Percentiles rank a stretch among this genome's conserved stretches.
Conservation (phyloP, 2,888 invertebrate species). For the Microplitis manilae region DNA sequence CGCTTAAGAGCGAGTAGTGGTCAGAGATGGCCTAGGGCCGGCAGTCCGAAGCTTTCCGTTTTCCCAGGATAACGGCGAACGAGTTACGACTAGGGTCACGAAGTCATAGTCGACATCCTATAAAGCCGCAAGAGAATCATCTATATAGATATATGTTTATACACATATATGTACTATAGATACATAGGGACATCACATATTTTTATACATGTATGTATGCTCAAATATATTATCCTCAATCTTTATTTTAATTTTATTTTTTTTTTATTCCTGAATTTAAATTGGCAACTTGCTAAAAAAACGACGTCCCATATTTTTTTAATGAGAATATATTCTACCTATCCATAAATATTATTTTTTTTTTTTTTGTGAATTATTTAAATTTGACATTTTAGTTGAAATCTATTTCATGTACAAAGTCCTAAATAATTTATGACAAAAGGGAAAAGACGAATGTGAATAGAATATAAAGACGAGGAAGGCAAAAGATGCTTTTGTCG, state of each 20-base stretch:
- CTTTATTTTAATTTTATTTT: conserved; percentile 11
- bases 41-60: conserved; percentile 35
- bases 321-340: conserved; percentile 1
- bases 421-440: conserved; percentile 52
- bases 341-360: background rate
- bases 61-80: conserved; percentile 45
- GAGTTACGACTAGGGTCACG: conserved; percentile 50
- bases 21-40: conserved; percentile 46
- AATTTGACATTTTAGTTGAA: conserved; percentile 7
- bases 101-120: conserved; percentile 46
- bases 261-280: conserved; percentile 8
- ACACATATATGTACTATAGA: background rate
- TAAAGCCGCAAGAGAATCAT: background rate
- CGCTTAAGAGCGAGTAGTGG: conserved; percentile 51
- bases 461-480: conserved; percentile 35
- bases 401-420: background rate
- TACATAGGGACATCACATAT: too few relatives aligned
- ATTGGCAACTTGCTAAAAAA: conserved; percentile 15
- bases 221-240: background rate
- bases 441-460: conserved; percentile 23
- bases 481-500: conserved; percentile 18
- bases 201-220: background rate
- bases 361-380: background rate
- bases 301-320: conserved; percentile 2
- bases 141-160: conserved; percentile 5